Conservation (phyloP, 2,113 vertebrate genomes). For the Podarcis raffonei region DNA sequence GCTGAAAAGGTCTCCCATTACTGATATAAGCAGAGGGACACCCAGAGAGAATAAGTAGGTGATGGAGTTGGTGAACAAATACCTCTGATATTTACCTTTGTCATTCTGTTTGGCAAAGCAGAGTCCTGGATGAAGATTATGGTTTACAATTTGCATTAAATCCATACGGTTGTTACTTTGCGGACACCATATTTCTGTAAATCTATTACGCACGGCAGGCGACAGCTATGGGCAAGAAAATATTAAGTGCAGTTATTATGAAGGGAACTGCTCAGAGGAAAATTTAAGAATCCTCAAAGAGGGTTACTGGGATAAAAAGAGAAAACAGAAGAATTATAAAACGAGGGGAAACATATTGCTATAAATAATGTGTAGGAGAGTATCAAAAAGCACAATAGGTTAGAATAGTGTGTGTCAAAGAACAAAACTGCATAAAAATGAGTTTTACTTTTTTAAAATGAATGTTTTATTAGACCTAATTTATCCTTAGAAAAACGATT, state of each 20-base stretch:
- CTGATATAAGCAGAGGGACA: too few species aligned
- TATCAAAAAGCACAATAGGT: too few species aligned
- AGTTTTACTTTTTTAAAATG: too few species aligned
- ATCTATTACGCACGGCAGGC: constrained; percentile 93
- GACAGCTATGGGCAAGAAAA: constrained; percentile 83
- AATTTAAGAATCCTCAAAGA: not conserved
- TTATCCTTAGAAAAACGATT: too few species aligned
- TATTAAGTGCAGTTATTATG: not conserved
- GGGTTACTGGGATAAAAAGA: not conserved
- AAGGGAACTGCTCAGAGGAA: not conserved
- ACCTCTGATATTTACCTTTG: constrained; percentile 68
- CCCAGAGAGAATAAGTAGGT: not conserved
- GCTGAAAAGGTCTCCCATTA: too few species aligned
- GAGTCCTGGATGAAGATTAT: constrained; percentile 86
- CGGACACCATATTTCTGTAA: constrained; percentile 98
- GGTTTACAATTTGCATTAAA: constrained; percentile 89
- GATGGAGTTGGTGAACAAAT: not conserved
- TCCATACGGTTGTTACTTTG: constrained; percentile 87
- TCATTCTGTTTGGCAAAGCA: constrained; percentile 74
- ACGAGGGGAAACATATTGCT: too few species aligned
- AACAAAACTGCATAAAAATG: too few species aligned
- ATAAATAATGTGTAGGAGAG: too few species aligned
- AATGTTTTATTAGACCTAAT: too few species aligned
- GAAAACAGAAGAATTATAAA: not conserved
- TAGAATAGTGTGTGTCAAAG: too few species aligned